phyloP scores from a whole-genome alignment of 2,797 vertebrate genomes.

The Thunnus albacares region DNA sequence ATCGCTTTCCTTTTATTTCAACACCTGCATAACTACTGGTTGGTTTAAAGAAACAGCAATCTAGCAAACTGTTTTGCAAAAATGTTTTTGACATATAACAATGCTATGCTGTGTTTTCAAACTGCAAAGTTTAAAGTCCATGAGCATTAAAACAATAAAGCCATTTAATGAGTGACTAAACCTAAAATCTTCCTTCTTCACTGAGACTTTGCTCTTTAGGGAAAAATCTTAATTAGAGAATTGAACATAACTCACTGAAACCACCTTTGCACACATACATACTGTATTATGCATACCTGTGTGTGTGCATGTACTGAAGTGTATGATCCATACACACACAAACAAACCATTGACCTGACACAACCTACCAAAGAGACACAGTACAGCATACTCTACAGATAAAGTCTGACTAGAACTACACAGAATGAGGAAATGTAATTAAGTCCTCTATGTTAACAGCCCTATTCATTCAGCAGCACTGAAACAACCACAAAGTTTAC shows the following conservation, averaged over 20 bases:
- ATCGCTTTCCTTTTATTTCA: slow-evolving; percentile 25
- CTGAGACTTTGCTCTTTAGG: slow-evolving; percentile 25
- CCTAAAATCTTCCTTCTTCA: slow-evolving; percentile 3
- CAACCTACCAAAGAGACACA: not conserved
- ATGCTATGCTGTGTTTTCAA: slow-evolving; percentile 8
- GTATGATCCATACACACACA: too few relatives aligned
- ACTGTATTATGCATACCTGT: not conserved
- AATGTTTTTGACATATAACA: slow-evolving; percentile 24
- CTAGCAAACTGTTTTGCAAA: not conserved
- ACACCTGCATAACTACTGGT: not conserved
- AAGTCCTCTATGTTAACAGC: slow-evolving; percentile 18
- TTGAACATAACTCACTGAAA: not conserved
- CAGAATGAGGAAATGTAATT: slow-evolving; percentile 34
- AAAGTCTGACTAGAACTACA: slow-evolving; percentile 14
- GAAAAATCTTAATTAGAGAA: slow-evolving; percentile 3
- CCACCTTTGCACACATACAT: not conserved
- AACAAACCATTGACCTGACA: not conserved
- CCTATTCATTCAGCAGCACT: slow-evolving; percentile 6
- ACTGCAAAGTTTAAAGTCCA: slow-evolving; percentile 61
- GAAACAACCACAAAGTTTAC: slow-evolving; percentile 9
- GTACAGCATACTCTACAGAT: not conserved
- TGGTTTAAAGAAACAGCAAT: slow-evolving; percentile 11
- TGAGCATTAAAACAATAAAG: slow-evolving; percentile 60
- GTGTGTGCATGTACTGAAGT: not conserved
- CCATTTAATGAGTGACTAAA: slow-evolving; percentile 40